Percentiles rank a stretch among this genome's conserved stretches.
These are phyloP conservation scores for Heliconius himera DNA, from an alignment of 1,140 invertebrate genomes.

Conservation along the genomic window DNA sequence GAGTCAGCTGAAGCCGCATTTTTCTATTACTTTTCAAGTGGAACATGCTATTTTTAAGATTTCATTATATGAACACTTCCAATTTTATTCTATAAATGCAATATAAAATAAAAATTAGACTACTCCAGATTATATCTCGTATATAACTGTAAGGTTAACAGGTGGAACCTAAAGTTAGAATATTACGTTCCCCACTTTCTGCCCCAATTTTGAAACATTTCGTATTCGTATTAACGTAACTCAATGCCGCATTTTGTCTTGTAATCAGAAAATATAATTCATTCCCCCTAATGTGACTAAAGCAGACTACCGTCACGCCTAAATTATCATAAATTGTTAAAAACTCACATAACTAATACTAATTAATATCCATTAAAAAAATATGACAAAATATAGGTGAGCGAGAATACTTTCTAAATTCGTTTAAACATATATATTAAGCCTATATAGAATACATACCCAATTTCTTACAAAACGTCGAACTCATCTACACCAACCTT, in stretches of 20 bases:
- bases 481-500: constrained; percentile 10
- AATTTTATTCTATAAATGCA: no score
- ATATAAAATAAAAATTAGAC: neutral
- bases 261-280: neutral
- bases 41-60: neutral
- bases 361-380: no score
- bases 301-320: no score
- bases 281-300: no score
- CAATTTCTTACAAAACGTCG: constrained; percentile 4
- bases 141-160: no score
- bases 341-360: no score
- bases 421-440: neutral
- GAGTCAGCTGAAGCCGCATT: neutral
- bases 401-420: no score
- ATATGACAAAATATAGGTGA: no score
- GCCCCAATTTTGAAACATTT: neutral
- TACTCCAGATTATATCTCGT: no score
- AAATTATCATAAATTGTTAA: no score
- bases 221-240: neutral
- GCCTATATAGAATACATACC: neutral
- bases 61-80: neutral
- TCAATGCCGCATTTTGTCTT: neutral
- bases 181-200: neutral
- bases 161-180: neutral
- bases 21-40: constrained; percentile 20